Base-by-base conservation (phyloP, 2,888 invertebrate genomes). In the Mongoloraphidia duomilia region DNA sequence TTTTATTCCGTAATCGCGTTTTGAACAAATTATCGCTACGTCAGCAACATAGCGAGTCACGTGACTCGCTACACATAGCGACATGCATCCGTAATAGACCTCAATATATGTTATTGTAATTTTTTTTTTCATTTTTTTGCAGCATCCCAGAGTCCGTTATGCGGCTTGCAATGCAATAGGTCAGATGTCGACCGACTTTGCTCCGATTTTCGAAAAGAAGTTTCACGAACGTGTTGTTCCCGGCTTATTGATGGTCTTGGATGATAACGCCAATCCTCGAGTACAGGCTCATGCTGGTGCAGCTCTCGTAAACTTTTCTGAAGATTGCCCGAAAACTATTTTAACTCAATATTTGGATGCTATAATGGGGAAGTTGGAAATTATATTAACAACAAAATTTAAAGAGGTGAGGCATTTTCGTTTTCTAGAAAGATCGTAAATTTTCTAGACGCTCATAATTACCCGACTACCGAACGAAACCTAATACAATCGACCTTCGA, bases 101-200 rank as follows among this genome's bases (percentile, higher is more conserved):
- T n/a, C n/a, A n/a, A n/a, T n/a, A n/a, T n/a, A n/a, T n/a, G n/a
- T n/a, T n/a, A n/a, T n/a, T n/a, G n/a, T n/a, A n/a, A n/a, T n/a
- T n/a, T 26, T 6, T 6, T 34, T 41, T 43, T 12, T 38, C 34
- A 17, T 13, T 49, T 49, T 34, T 14, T 49, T 47, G 8, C 67
- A 89, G 79, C 92, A 93, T 66, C 91, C 92, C 1, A 75, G 93
- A 55, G 94, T 94, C 1, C 77, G 97, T 50, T 96, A 95, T 64
- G 98, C 98, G 5, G 92, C 95, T 14, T 99, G 98, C 65, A 99
- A 98, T 70, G 96, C 97, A 14, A 79, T 99, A 41, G 98, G 98
- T 9, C 97, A 98, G 69, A 93, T 98, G 92, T 89, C 96, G 0
- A 91, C 96, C 0, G 98, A 98, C 71, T 99, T 98, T 70, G 94